Percentiles rank a stretch among this genome's conserved stretches.
These are phyloP conservation scores for Drosophila pegasa DNA, from an alignment of 2,888 invertebrate species.

Conservation along the genomic window DNA sequence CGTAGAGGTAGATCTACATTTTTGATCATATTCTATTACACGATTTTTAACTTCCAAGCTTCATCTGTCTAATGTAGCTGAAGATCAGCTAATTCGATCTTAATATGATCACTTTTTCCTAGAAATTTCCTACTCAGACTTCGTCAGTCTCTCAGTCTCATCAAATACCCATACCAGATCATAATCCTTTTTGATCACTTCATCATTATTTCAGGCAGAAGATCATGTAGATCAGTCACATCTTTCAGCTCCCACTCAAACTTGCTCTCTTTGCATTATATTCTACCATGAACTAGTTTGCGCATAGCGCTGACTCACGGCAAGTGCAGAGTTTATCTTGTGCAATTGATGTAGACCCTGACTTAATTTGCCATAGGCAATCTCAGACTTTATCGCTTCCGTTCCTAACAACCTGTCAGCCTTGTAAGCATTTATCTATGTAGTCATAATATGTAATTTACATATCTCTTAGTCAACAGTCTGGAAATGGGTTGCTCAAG, in stretches of 20 bases:
- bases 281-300: not conserved
- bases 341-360: constrained; percentile 24
- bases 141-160: not conserved
- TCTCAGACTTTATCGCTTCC: constrained; percentile 30
- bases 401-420: constrained; percentile 18
- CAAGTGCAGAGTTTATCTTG: constrained; percentile 15
- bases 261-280: not conserved
- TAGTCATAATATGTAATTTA: constrained; percentile 35
- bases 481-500: constrained; percentile 19
- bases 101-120: too few species aligned
- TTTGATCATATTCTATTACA: not conserved
- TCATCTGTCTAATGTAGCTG: not conserved
- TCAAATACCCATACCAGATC: not conserved
- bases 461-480: constrained; percentile 37
- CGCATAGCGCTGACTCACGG: constrained; percentile 29
- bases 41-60: not conserved
- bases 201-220: too few species aligned
- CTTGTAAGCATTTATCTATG: constrained; percentile 19
- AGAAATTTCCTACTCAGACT: too few species aligned
- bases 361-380: constrained; percentile 5
- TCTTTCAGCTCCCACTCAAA: not conserved
- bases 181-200: not conserved
- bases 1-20: not conserved
- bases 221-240: not conserved
- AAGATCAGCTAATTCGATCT: not conserved